Base-by-base conservation (phyloP, 2,888 invertebrate species). In the Rhogogaster chlorosoma region DNA sequence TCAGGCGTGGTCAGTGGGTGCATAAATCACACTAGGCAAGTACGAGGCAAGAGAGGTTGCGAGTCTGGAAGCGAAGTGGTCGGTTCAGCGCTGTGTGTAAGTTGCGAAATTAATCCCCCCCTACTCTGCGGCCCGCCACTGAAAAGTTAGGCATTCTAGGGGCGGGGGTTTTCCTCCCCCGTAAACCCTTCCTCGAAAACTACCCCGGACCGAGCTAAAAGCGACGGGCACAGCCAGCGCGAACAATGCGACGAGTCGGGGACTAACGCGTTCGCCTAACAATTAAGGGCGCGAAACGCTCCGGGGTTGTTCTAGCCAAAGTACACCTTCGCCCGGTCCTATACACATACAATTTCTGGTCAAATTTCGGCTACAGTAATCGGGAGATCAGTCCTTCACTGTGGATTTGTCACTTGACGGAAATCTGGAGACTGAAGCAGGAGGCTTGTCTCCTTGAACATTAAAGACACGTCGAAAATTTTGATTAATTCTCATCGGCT, bases 31-130 rank as follows among this genome's bases (percentile, higher is more conserved):
- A 77, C 77, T 18, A n/a, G 53, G 45, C 38, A 77, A 49, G 49
- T 49, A 77, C 49, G 18, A 77, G 53, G 77, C 45, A 49, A 77
- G 77, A 77, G 77, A 32, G 29, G 18, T 32, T 12, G 32, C 42
- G 73, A 42, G 73, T 38, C 73, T 73, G 73, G 22, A 73, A 38
- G 38, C 42, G 38, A 42, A 42, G 73, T 73, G 77, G 77, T 49
- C 77, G 49, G 77, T 77, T 32, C 38, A 38, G 53, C 32, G 87
- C 85, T 87, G 86, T 87, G 86, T 87, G 85, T 84, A 87, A 87
- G 86, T 87, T 88, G 87, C 85, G 87, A 88, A 87, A 89, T 87
- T 86, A 87, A 87, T 88, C 87, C 87, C 87, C 87, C 86, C 85
- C 85, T 86, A 87, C 87, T 77, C 77, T 87, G 84, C 82, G 42